phyloP scores from a whole-genome alignment of 2,888 invertebrate genomes.

The Mesorhabditis belari region DNA sequence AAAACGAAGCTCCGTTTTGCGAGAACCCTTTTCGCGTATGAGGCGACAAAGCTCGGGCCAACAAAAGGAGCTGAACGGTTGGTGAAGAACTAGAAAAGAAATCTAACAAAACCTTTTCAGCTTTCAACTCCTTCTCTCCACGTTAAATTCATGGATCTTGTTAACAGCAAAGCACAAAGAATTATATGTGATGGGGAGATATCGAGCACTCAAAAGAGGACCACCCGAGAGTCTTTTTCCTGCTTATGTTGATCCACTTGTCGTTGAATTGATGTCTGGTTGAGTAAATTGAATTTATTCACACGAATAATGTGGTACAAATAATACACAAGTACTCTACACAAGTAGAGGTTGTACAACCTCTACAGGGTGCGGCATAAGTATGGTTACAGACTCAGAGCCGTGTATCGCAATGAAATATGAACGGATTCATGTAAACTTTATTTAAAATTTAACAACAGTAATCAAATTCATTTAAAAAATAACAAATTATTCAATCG shows the following conservation, averaged over 20 bases:
- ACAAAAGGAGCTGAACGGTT: background rate
- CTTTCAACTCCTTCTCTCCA: background rate
- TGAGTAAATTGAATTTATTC: too few species aligned
- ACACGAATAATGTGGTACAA: too few species aligned
- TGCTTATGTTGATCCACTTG: background rate
- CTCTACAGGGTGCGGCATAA: too few species aligned
- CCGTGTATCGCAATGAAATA: too few species aligned
- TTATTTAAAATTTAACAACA: too few species aligned
- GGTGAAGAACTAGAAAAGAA: background rate
- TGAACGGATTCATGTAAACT: too few species aligned
- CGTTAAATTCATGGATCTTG: background rate
- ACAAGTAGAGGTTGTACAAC: too few species aligned
- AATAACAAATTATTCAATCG: too few species aligned
- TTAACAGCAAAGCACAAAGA: background rate
- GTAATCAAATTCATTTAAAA: too few species aligned
- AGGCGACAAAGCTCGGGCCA: background rate
- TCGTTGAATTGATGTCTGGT: background rate
- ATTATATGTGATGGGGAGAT: background rate
- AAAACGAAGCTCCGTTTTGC: background rate
- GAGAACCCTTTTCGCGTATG: background rate
- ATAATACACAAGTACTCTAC: too few species aligned
- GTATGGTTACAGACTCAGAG: too few species aligned
- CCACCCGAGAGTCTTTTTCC: background rate
- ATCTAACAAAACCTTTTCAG: background rate
- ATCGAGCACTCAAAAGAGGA: background rate